Base-by-base conservation (phyloP, 2,888 invertebrate genomes). In the Drosophila hamatofila region DNA sequence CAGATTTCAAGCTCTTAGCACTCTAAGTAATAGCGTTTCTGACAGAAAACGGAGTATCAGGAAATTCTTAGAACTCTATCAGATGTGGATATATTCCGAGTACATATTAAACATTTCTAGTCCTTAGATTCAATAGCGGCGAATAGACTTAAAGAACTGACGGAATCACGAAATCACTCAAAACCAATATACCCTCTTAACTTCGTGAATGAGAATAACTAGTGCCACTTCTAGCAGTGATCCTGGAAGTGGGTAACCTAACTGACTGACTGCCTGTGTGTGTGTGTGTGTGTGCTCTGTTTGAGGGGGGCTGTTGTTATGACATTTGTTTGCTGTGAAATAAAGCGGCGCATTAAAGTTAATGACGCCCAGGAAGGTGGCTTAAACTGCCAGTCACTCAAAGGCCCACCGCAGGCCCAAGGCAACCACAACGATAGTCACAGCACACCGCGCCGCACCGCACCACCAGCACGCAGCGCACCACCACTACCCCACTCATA, bases 251-350 rank as follows among this genome's bases (percentile, higher is more conserved):
- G 16, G 44, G 23, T 23, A 44, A 23, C 23, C 44, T 16, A 30
- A 44, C 30, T 44, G 44, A 14, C 63, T 61, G 41, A 9, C 42
- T 51, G 41, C 11, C 39, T 27, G 18, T 33, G 39, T 54, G 66
- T 55, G 30, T 37, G 7, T 37, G 39, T 39, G 41, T 33, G 30
- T 37, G 37, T 64, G 64, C 39, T n/a, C 39, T 42, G 37, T 37
- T 25, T 9, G 41, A 23, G 6, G 30, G 42, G 55, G 35, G 4
- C 30, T 67, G 89, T 81, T 87, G 85, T 85, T 89, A 84, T 85
- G 84, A 88, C 84, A 88, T 85, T 85, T 89, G 89, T 85, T 85
- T 83, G 85, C 80, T 82, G 86, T 81, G 83, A 85, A 86, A 89
- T 89, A 86, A 86, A 85, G 86, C 88, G 83, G 57, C 74, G 77